Conservation (phyloP, 2,113 vertebrate genomes). For the Nannospalax galili region DNA sequence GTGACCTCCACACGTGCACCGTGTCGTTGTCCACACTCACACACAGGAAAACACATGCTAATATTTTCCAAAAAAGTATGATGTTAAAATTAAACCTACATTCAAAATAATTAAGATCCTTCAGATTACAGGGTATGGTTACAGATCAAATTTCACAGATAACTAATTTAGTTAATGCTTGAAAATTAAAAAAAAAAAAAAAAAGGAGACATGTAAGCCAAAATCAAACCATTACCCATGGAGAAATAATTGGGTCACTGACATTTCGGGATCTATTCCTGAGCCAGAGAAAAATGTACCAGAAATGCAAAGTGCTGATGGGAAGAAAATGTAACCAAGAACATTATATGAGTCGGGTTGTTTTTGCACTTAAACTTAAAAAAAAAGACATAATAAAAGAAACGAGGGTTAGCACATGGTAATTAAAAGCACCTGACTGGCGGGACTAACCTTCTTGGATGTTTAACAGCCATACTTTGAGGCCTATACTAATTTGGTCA, state of each 20-base stretch:
- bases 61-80: too few species aligned
- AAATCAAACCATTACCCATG: constrained; percentile 6
- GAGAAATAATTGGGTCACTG: neutral
- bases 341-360: neutral
- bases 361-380: neutral
- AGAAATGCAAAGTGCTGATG: neutral
- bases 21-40: neutral
- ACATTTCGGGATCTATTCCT: neutral
- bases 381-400: neutral
- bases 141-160: neutral
- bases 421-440: too few species aligned
- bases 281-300: neutral
- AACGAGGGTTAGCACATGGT: too few species aligned
- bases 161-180: neutral
- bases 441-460: too few species aligned
- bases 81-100: neutral
- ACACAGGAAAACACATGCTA: neutral
- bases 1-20: neutral
- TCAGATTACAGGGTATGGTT: neutral
- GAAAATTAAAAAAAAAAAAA: neutral
- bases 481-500: too few species aligned
- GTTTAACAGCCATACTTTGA: too few species aligned
- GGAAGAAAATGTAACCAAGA: constrained; percentile 25
- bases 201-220: neutral
- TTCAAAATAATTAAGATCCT: neutral